Evolutionary conservation across 1,140 invertebrate species (phyloP), one percentile per base, ranked within the genome.

Genomic region (Pogonus chalceus): DNA sequence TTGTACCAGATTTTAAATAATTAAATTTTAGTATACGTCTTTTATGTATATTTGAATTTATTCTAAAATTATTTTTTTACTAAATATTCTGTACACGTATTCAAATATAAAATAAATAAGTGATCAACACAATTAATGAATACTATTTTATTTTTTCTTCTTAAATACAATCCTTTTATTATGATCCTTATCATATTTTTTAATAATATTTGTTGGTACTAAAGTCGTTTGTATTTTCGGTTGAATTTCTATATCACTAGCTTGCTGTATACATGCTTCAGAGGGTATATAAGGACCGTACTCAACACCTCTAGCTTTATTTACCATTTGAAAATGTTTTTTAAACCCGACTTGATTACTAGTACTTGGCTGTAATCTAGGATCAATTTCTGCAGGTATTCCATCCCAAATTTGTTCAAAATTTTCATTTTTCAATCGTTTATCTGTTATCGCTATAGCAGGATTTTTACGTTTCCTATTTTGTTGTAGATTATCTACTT

Each of bases 61-160:
- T 14, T 14, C 18, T 10, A 43, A 43, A 43, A 18, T 12, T 43
- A 43, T 43, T 43, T 43, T 43, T 43, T 43, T 43, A 43, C 37
- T 43, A 43, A 43, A 43, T 43, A 9, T 3, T 43, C 18, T 43
- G 37, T 43, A 43, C 37, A 12, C 37, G 37, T 43, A 43, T 43
- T 7, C 18, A 4, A 43, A 43, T 9, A 43, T 10, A 4, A 18
- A 43, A 43, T 43, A 43, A 43, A 43, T 43, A 43, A 12, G 7
- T 16, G 37, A 16, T 43, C 37, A 10, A 43, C 37, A 31, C 26
- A 31, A 31, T 31, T 31, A n/a, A n/a, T 31, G 14, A 31, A 31
- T 31, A 31, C 26, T 31, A 31, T 31, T 14, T 14, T 31, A 31
- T 24, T 49, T 49, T 23, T 49, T 49, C 21, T 49, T 49, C 23